Percentiles rank a stretch among this genome's conserved stretches.
Evolutionary conservation across 2,797 vertebrate genomes (phyloP).

Genomic region (Decapterus maruadsi): DNA sequence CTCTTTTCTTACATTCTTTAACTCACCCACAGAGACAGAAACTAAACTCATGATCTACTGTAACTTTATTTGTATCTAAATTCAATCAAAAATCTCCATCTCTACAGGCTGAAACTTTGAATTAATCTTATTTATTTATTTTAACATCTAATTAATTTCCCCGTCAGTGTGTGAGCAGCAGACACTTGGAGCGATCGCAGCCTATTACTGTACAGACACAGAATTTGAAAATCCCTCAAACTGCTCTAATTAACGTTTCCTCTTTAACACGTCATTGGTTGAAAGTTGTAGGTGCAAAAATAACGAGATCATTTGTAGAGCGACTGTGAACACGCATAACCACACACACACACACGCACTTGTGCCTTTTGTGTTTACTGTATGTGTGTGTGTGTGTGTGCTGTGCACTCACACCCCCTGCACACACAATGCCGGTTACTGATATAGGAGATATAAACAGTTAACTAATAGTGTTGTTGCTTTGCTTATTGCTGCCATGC

Average conservation of each 20-base stretch:
- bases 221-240: neutral
- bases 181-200: constrained; percentile 3
- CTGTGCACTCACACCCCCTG: constrained; percentile 16
- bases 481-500: constrained; percentile 79
- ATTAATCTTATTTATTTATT: neutral
- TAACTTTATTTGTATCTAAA: neutral
- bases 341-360: constrained; percentile 30
- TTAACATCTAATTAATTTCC: neutral
- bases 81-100: neutral
- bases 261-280: constrained; percentile 12
- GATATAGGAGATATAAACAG: constrained; percentile 70
- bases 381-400: too few relatives aligned
- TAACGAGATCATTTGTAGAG: constrained; percentile 29
- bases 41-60: neutral
- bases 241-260: constrained; percentile 28
- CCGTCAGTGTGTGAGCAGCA: neutral
- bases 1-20: neutral
- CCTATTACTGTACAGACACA: neutral
- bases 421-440: constrained; percentile 48
- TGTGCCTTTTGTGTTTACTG: neutral
- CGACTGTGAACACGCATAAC: constrained; percentile 1
- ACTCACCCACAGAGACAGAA: neutral
- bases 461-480: constrained; percentile 77
- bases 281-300: constrained; percentile 22
- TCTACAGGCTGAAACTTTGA: neutral